Evolutionary conservation across 2,113 vertebrate species (phyloP).

Genomic region (Microtus montanus): DNA sequence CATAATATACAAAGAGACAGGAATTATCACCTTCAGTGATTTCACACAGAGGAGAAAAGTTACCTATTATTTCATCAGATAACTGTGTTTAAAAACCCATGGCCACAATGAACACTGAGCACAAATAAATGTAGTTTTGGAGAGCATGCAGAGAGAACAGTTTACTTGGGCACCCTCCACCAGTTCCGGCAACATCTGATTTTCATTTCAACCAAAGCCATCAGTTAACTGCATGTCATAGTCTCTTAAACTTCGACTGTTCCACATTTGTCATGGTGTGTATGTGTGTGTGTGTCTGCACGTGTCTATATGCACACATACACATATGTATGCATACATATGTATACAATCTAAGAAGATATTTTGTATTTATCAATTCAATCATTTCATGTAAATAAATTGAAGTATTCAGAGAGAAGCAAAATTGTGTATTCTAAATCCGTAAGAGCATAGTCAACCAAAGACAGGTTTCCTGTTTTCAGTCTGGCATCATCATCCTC

Average conservation of each 20-base stretch:
- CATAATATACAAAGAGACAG: not conserved
- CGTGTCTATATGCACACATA: not conserved
- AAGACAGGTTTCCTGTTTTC: not conserved
- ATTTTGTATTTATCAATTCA: not conserved
- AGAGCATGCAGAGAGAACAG: not conserved
- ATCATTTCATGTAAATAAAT: not conserved
- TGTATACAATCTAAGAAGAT: not conserved
- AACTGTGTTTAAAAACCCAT: not conserved
- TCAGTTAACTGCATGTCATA: not conserved
- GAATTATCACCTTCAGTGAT: not conserved
- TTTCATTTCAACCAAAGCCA: not conserved
- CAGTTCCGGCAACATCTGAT: not conserved
- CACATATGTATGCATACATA: not conserved
- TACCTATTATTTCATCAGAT: not conserved
- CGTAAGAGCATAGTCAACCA: not conserved
- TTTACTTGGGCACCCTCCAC: not conserved
- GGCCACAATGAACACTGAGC: not conserved
- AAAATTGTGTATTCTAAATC: not conserved
- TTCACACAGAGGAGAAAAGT: not conserved
- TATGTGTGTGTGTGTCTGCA: not conserved
- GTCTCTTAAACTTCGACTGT: constrained; percentile 3
- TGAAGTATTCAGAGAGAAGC: not conserved
- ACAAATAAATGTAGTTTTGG: not conserved
- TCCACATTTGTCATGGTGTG: not conserved
- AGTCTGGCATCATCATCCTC: not conserved